A percentile compares a stretch with the other conserved stretches of the same genome.
phyloP scores from a whole-genome alignment of 2,888 invertebrate species.

The Vesta saturnalis region DNA sequence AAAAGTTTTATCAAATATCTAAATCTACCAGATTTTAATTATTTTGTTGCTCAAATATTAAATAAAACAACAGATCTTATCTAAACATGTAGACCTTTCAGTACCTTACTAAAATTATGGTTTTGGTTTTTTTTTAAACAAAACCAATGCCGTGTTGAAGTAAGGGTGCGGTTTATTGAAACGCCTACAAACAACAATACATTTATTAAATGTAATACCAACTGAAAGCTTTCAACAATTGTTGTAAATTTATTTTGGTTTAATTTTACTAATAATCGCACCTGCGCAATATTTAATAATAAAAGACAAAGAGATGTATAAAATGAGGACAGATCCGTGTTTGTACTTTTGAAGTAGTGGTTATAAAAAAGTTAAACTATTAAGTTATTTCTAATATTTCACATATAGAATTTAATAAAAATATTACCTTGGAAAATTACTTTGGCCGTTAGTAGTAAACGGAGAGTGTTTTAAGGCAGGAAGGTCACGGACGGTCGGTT shows the following conservation, averaged over 20 bases:
- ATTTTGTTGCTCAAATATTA: neutral
- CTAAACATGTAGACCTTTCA: neutral
- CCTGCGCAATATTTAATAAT: too few species aligned
- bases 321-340: too few species aligned
- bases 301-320: neutral
- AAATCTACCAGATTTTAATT: neutral
- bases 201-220: neutral
- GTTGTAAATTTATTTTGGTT: too few species aligned
- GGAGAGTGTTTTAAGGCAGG: conserved; percentile 51
- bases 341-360: neutral
- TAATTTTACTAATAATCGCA: too few species aligned
- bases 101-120: neutral
- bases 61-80: neutral
- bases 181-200: neutral
- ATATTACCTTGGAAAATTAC: conserved; percentile 36
- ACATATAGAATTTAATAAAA: neutral
- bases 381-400: conserved; percentile 6
- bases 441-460: conserved; percentile 40
- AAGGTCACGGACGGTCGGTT: conserved; percentile 61
- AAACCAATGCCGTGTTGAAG: neutral
- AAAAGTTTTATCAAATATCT: too few species aligned
- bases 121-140: neutral
- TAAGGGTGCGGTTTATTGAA: conserved; percentile 1
- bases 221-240: neutral
- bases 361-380: neutral